phyloP scores from a whole-genome alignment of 2,888 invertebrate species.

The Synanthedon formicaeformis region DNA sequence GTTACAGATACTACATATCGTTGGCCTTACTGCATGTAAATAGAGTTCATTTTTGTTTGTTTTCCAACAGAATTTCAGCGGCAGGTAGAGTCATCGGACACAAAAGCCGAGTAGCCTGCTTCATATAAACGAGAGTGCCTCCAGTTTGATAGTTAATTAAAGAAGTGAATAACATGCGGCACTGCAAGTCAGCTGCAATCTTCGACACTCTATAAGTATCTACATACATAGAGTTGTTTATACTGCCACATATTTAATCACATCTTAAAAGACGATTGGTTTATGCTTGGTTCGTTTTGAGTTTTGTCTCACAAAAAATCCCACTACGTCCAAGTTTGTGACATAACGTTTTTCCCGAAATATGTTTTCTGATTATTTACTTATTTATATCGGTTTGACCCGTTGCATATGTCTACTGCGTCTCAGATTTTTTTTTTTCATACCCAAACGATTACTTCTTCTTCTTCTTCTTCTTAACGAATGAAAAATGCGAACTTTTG shows the following conservation, averaged over 20 bases:
- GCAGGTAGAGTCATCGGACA: conserved; percentile 34
- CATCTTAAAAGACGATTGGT: too few relatives aligned
- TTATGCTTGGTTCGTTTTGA: too few relatives aligned
- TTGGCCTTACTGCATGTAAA: conserved; percentile 18
- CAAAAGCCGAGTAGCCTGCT: conserved; percentile 61
- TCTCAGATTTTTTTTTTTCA: too few relatives aligned
- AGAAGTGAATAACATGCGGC: conserved; percentile 60
- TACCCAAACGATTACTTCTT: too few relatives aligned
- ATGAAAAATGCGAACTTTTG: too few relatives aligned
- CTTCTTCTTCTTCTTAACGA: too few relatives aligned
- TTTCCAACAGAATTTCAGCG: conserved; percentile 16
- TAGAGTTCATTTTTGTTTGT: conserved; percentile 28
- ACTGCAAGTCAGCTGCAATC: conserved; percentile 62
- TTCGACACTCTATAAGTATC: conserved; percentile 24
- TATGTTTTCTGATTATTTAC: too few relatives aligned
- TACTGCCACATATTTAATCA: conserved; percentile 7
- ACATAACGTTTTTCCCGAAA: too few relatives aligned
- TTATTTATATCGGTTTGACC: too few relatives aligned
- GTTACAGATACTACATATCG: conserved; percentile 4
- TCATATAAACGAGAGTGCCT: conserved; percentile 63
- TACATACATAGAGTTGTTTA: conserved; percentile 25
- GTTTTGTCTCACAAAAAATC: too few relatives aligned
- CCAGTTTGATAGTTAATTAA: conserved; percentile 67
- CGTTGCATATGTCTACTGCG: too few relatives aligned
- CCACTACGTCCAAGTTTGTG: too few relatives aligned